These are phyloP conservation scores for Calosoma granatense DNA, from an alignment of 1,140 invertebrate species.

Conservation along the genomic window DNA sequence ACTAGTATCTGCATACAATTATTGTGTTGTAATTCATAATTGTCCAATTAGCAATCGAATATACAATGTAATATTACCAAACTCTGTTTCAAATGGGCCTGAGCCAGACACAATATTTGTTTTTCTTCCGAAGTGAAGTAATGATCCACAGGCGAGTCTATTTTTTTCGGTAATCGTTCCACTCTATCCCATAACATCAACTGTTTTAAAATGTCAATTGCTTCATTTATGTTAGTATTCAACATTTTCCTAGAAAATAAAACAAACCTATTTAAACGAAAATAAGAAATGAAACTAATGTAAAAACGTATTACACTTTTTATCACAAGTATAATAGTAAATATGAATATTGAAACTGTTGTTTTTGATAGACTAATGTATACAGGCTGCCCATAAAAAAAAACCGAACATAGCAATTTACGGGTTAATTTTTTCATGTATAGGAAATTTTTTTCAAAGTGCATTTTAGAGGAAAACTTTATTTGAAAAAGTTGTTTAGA, in stretches of 20 bases:
- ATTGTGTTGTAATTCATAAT: not conserved
- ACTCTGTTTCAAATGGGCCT: not conserved
- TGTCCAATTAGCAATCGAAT: not conserved
- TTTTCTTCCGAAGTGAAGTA: not conserved
- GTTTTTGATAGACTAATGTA: no score
- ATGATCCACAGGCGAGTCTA: not conserved
- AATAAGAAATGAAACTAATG: no score
- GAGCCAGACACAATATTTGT: conserved; percentile 5
- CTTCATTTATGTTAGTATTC: not conserved
- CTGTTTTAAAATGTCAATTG: conserved; percentile 1
- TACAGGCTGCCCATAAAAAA: no score
- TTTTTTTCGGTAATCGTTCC: conserved; percentile 4
- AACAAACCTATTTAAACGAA: not conserved
- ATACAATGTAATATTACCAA: not conserved
- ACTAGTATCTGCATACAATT: not conserved
- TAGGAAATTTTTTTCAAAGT: no score
- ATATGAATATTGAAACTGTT: no score
- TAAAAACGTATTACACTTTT: no score
- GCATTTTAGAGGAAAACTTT: no score
- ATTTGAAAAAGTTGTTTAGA: no score
- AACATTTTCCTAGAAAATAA: not conserved
- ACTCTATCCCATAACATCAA: not conserved
- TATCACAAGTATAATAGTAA: no score
- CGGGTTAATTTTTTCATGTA: no score
- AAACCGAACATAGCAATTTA: no score